phyloP scores from a whole-genome alignment of 2,888 invertebrate genomes.

The Napeogenes sylphis region DNA sequence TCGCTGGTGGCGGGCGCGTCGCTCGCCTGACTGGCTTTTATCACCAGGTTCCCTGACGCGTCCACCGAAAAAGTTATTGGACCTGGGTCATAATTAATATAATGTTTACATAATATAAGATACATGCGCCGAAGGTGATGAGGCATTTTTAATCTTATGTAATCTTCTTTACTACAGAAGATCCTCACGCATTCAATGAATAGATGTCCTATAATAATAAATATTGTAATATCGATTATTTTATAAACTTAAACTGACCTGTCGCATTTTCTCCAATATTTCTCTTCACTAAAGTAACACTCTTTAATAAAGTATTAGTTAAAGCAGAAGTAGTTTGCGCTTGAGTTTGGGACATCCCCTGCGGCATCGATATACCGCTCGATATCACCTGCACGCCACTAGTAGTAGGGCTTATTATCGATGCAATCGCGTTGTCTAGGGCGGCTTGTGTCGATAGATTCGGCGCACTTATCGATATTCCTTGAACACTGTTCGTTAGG shows the following conservation, averaged over 20 bases:
- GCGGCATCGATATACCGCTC: constrained; percentile 53
- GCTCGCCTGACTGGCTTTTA: constrained; percentile 62
- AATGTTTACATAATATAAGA: neutral
- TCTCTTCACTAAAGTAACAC: constrained; percentile 68
- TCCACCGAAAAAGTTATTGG: constrained; percentile 69
- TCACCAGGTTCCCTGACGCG: constrained; percentile 66
- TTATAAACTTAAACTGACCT: constrained; percentile 40
- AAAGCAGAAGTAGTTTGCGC: constrained; percentile 40
- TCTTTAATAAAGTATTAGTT: constrained; percentile 58
- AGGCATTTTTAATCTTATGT: no score
- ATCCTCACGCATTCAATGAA: no score
- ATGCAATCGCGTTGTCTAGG: constrained; percentile 65
- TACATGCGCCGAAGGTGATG: neutral
- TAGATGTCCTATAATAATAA: no score
- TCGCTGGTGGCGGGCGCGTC: constrained; percentile 36
- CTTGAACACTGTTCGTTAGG: constrained; percentile 65
- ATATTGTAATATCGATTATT: constrained; percentile 13
- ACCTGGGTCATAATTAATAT: neutral
- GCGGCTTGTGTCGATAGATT: constrained; percentile 58
- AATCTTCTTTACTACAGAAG: no score
- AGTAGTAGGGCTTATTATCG: constrained; percentile 61
- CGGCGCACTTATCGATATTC: constrained; percentile 60
- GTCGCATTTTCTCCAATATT: constrained; percentile 57
- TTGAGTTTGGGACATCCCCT: constrained; percentile 37
- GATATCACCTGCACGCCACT: constrained; percentile 64